Evolutionary conservation across 2,797 vertebrate species (phyloP).

Genomic region (Champsocephalus gunnari): DNA sequence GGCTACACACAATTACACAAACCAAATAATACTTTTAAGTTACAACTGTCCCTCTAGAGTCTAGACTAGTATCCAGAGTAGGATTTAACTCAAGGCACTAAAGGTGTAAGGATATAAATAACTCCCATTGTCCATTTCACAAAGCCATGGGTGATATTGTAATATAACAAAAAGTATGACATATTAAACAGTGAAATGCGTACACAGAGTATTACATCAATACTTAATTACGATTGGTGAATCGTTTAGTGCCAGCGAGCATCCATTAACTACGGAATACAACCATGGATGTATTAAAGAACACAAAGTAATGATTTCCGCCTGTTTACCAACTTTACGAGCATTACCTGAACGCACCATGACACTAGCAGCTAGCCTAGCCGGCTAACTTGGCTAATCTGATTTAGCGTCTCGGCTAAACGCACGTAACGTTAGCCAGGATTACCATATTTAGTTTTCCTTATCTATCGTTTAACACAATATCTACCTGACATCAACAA

Average conservation of each 20-base stretch:
- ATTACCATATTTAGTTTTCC: slow-evolving; percentile 62
- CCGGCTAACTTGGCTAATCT: slow-evolving; percentile 77
- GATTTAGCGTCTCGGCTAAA: slow-evolving; percentile 70
- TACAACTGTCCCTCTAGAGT: neutral
- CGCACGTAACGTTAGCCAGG: slow-evolving; percentile 58
- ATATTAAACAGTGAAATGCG: neutral
- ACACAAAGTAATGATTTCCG: accelerated
- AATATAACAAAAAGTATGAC: neutral
- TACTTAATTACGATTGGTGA: neutral
- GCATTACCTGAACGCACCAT: slow-evolving; percentile 52
- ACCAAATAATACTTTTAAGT: neutral
- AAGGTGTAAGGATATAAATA: neutral
- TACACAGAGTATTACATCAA: neutral
- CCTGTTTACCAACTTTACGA: neutral
- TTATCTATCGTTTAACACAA: slow-evolving; percentile 24
- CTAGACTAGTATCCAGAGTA: neutral
- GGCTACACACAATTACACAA: neutral
- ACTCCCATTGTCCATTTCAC: neutral
- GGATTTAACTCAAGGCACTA: neutral
- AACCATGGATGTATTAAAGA: neutral
- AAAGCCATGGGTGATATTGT: neutral
- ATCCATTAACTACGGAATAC: accelerated
- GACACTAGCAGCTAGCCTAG: slow-evolving; percentile 69
- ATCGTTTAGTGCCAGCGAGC: neutral
- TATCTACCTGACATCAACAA: neutral